phyloP scores from a whole-genome alignment of 2,888 invertebrate species.

The Drosophila ochracea region DNA sequence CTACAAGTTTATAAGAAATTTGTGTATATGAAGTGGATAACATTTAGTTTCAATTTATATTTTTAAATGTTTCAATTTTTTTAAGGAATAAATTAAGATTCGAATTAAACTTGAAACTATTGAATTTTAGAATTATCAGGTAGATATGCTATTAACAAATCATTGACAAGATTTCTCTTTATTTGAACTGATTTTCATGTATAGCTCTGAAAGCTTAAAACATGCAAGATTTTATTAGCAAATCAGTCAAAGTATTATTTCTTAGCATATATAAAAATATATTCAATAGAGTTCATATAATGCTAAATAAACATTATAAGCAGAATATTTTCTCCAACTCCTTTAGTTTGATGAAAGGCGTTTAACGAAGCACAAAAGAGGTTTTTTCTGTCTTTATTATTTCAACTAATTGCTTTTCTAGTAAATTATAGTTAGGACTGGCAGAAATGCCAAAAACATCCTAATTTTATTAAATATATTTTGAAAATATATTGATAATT shows the following conservation, averaged over 20 bases:
- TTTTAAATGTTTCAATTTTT: not conserved
- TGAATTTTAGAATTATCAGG: not conserved
- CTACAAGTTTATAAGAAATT: not conserved
- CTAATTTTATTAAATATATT: not conserved
- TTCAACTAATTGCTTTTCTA: not conserved
- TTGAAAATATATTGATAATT: not conserved
- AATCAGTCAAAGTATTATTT: not conserved
- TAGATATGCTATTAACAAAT: not conserved
- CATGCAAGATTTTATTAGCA: not conserved
- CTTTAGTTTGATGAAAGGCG: not conserved
- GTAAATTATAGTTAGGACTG: not conserved
- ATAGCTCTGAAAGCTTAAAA: not conserved
- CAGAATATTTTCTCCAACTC: not conserved
- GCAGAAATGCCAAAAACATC: not conserved
- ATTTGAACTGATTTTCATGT: not conserved
- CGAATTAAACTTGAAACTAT: not conserved
- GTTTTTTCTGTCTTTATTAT: not conserved
- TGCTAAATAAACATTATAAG: not conserved
- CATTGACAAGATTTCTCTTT: not conserved
- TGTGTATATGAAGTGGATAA: not conserved
- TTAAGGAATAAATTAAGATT: not conserved
- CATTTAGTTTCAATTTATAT: not conserved
- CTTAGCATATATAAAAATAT: not conserved
- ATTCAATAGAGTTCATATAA: too few relatives aligned
- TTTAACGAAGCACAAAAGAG: not conserved